Percentiles rank a stretch among this genome's conserved stretches.
Conservation (phyloP, 2,113 vertebrate genomes). For the Hippolais icterina region DNA sequence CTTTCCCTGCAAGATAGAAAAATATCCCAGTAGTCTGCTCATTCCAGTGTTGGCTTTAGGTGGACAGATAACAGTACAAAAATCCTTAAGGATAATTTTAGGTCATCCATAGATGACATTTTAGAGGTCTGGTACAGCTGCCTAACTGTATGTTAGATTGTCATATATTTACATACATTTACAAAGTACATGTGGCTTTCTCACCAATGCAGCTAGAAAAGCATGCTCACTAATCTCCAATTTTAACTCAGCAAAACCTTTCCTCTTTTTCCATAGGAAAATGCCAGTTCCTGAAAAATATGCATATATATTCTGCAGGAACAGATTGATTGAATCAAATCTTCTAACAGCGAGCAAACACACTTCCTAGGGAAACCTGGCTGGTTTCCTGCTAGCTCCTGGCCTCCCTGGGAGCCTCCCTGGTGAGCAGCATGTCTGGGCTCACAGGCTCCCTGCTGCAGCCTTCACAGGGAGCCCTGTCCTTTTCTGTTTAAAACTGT, state of each 20-base stretch:
- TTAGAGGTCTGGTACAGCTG: not conserved
- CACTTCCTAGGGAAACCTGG: constrained; percentile 43
- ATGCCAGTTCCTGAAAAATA: constrained; percentile 17
- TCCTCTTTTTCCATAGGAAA: constrained; percentile 5
- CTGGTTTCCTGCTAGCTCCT: constrained; percentile 44
- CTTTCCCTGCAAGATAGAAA: not conserved
- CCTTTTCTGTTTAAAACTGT: not conserved
- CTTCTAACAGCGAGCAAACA: not conserved
- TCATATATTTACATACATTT: not conserved
- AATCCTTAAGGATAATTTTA: not conserved
- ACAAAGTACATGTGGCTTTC: not conserved
- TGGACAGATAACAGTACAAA: not conserved
- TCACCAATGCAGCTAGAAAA: not conserved
- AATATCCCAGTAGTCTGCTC: not conserved
- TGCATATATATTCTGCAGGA: not conserved
- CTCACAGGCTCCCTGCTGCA: not conserved
- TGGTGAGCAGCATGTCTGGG: not conserved
- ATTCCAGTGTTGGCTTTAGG: not conserved
- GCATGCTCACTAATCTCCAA: not conserved
- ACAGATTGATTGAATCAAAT: constrained; percentile 20
- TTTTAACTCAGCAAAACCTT: not conserved
- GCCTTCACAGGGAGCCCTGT: not conserved
- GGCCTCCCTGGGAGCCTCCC: constrained; percentile 36
- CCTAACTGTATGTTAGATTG: not conserved
- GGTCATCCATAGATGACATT: not conserved